A percentile compares a stretch with the other conserved stretches of the same genome.
Conservation (phyloP, 2,888 invertebrate genomes). For the Eilema griseolum region DNA sequence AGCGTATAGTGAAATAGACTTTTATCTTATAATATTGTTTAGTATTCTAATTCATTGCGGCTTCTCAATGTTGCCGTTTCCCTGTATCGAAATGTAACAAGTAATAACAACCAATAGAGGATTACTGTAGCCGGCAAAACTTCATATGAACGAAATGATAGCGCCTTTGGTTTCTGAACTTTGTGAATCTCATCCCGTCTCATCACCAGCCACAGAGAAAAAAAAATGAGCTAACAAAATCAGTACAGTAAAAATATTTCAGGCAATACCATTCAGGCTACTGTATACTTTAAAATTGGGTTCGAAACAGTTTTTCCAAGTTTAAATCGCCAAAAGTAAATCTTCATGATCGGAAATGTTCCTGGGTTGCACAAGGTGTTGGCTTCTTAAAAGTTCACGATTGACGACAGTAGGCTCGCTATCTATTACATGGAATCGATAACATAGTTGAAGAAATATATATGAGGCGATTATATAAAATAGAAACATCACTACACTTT, state of each 20-base stretch:
- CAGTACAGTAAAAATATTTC: background rate
- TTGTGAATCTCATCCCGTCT: background rate
- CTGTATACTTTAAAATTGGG: background rate
- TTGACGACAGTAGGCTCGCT: too few relatives aligned
- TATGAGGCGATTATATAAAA: background rate
- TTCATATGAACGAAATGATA: background rate
- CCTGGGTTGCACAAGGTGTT: background rate
- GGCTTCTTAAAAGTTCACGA: too few relatives aligned
- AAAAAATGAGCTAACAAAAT: too few relatives aligned
- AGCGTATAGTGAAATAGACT: too few relatives aligned
- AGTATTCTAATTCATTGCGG: too few relatives aligned
- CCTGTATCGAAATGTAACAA: too few relatives aligned
- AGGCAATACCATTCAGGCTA: background rate
- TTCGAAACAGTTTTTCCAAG: background rate
- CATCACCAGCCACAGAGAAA: too few relatives aligned
- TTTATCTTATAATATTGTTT: too few relatives aligned
- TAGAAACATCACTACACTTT: background rate
- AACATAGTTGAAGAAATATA: background rate
- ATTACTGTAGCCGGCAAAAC: background rate
- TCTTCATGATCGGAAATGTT: background rate
- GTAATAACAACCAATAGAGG: too few relatives aligned
- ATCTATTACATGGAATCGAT: too few relatives aligned
- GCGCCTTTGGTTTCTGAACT: too few relatives aligned
- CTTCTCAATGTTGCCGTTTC: too few relatives aligned
- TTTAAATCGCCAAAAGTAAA: background rate